These are phyloP conservation scores for Cephonodes hylas DNA, from an alignment of 2,888 invertebrate species.

Conservation along the genomic window DNA sequence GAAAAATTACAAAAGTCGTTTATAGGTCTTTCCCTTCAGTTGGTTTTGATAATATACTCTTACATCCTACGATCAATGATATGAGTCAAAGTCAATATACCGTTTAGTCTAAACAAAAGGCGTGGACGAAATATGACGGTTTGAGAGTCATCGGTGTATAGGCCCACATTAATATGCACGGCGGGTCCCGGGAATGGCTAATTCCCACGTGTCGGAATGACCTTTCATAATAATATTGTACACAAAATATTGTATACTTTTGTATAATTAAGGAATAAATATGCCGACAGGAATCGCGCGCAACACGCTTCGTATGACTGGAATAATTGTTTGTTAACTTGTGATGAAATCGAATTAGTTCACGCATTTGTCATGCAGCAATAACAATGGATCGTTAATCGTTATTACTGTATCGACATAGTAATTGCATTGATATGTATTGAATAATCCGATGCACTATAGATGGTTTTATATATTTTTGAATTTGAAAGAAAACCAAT, in stretches of 20 bases:
- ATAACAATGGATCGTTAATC: not conserved
- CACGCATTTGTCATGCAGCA: not conserved
- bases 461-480: no score
- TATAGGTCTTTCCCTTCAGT: no score
- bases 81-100: not conserved
- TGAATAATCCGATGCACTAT: no score
- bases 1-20: no score
- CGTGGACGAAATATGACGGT: not conserved
- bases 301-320: not conserved
- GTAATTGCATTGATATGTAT: not conserved
- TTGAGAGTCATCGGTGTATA: not conserved
- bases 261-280: constrained; percentile 1
- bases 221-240: constrained; percentile 5
- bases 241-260: not conserved
- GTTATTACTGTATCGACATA: not conserved
- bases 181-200: not conserved
- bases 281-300: not conserved
- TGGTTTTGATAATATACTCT: no score
- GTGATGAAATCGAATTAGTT: not conserved
- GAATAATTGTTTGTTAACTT: not conserved
- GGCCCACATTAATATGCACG: not conserved
- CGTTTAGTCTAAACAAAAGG: not conserved
- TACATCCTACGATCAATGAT: no score
- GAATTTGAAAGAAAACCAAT: no score
- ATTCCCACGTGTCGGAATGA: constrained; percentile 9